These are phyloP conservation scores for Patella depressa DNA, from an alignment of 2,888 invertebrate genomes.

Conservation along the genomic window DNA sequence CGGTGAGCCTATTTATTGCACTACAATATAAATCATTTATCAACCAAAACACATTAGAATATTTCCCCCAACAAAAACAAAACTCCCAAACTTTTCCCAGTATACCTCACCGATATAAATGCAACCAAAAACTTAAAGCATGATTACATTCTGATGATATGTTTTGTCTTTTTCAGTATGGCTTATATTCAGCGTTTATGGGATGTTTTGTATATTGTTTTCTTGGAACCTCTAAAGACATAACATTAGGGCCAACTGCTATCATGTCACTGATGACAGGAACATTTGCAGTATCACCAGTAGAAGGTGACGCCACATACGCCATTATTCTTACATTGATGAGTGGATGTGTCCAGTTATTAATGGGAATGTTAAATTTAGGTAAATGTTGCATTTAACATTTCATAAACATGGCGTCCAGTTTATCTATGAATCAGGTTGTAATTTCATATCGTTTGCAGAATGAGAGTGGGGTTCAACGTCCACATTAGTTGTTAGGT, in stretches of 20 bases:
- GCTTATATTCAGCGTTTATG: constrained; percentile 91
- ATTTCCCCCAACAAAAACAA: no score
- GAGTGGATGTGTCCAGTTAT: constrained; percentile 63
- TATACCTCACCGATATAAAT: no score
- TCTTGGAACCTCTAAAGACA: constrained; percentile 91
- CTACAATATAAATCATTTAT: no score
- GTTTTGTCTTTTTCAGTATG: constrained; percentile 77
- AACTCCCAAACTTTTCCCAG: no score
- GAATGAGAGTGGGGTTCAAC: no score
- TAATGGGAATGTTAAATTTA: constrained; percentile 65
- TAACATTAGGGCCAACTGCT: constrained; percentile 93
- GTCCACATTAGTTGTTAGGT: no score
- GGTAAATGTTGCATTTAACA: constrained; percentile 45
- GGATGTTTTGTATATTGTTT: constrained; percentile 91
- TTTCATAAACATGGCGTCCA: no score
- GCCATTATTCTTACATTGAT: constrained; percentile 63
- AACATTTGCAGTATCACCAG: constrained; percentile 52
- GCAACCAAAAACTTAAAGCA: no score
- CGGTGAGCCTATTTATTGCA: no score
- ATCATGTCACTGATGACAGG: constrained; percentile 87
- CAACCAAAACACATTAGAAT: no score
- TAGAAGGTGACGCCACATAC: constrained; percentile 55
- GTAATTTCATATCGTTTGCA: no score
- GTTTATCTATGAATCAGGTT: no score
- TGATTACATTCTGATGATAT: not conserved